Base-by-base conservation (phyloP, 1,140 invertebrate genomes). In the Cydia fagiglandana region DNA sequence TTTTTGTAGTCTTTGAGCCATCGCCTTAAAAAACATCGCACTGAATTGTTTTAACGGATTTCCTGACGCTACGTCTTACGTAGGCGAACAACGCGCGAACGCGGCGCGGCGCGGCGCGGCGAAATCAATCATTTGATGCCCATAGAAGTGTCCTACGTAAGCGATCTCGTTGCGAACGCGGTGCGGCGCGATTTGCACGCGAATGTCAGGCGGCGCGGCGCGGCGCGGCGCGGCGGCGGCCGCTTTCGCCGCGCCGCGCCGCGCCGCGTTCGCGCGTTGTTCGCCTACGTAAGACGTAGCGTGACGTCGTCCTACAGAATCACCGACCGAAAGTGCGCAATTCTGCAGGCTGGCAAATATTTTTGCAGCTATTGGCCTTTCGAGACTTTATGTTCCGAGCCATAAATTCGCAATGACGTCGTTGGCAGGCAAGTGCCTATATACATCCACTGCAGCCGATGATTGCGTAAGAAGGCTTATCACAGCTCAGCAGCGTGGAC, bases 381-480 rank as follows among this genome's bases (percentile, higher is more conserved):
- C 66, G 38, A 38, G 66, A 70, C 17, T 45, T 70, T 38, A 70
- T 70, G 17, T 70, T 70, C 38, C 66, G 38, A 45, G 66, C 30
- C 66, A 70, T 70, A 70, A 70, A 70, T 70, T 70, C 30, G 34
- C 66, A 70, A 70, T 70, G 66, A 76, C 76, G 80, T 80, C 75
- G 79, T 82, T 83, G 78, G 80, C 78, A 77, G 79, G 78, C 68
- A 73, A 56, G 68, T 74, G 68, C 66, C 66, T 70, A 20, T 70
- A 70, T 70, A 70, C 66, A 70, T 79, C 75, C 78, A 77, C 80
- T 78, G 75, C 80, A 73, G 38, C 66, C 66, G 61, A 66, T 45
- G 79, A 84, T 90, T 88, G 88, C 86, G 85, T 88, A 90, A 88
- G 87, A 84, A 85, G 74, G 83, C 86, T 91, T 89, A 91, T 91